Percentiles rank a stretch among this genome's conserved stretches.
Conservation (phyloP, 2,888 invertebrate species). For the Hirtodrosophila alboralis region DNA sequence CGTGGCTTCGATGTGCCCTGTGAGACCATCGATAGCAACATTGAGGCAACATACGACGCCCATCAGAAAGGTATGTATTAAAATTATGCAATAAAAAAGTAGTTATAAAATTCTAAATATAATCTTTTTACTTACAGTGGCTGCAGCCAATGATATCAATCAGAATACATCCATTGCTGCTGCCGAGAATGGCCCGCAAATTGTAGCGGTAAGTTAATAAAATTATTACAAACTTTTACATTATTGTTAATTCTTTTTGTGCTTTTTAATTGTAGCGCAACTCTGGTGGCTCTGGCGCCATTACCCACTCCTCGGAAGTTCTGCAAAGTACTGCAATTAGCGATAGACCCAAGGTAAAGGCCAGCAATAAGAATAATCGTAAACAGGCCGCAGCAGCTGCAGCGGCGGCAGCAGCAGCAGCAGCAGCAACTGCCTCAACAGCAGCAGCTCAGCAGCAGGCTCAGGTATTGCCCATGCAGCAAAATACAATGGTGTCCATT, state of each 20-base stretch:
- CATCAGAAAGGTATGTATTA: constrained; percentile 44
- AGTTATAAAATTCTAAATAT: too few species aligned
- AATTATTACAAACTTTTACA: neutral
- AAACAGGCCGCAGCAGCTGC: constrained; percentile 86
- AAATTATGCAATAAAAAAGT: neutral
- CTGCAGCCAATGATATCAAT: constrained; percentile 36
- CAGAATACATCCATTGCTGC: constrained; percentile 28
- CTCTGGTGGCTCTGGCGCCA: constrained; percentile 66
- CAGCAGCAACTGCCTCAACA: constrained; percentile 52
- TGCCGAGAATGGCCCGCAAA: constrained; percentile 42
- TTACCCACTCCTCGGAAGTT: constrained; percentile 84
- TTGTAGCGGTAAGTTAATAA: constrained; percentile 43
- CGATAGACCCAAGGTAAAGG: constrained; percentile 93
- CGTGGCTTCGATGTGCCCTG: constrained; percentile 68
- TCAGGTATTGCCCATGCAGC: constrained; percentile 76
- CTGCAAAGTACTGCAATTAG: constrained; percentile 90
- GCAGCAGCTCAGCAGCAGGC: constrained; percentile 28
- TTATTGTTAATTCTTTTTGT: neutral
- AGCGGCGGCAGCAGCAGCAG: constrained; percentile 70
- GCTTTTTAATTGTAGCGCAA: constrained; percentile 43
- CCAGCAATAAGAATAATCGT: constrained; percentile 91
- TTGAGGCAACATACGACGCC: constrained; percentile 41
- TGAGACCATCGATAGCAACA: constrained; percentile 25
- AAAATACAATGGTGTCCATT: constrained; percentile 84
- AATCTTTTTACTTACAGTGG: constrained; percentile 7